A percentile compares a stretch with the other conserved stretches of the same genome.
phyloP scores from a whole-genome alignment of 2,113 vertebrate species.

The Menidia beryllina region DNA sequence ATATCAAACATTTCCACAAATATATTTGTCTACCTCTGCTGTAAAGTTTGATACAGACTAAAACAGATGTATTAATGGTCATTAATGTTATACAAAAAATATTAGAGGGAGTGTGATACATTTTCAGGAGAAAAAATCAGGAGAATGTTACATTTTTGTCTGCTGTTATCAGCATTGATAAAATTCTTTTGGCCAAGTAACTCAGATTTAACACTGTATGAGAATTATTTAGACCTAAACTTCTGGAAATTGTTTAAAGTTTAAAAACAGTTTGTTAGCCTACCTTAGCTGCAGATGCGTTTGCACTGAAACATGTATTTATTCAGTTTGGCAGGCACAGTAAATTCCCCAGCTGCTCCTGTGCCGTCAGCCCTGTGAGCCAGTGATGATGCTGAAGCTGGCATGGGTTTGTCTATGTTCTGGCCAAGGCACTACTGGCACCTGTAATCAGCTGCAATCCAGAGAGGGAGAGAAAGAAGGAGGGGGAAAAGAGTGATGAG shows the following conservation, averaged over 20 bases:
- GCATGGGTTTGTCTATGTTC: conserved; percentile 27
- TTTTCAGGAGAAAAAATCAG: background rate
- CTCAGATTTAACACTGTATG: background rate
- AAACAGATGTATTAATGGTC: background rate
- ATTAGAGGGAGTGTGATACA: too few relatives aligned
- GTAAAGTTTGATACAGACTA: background rate
- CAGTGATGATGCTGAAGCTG: conserved; percentile 51
- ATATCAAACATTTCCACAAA: background rate
- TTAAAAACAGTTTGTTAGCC: conserved; percentile 22
- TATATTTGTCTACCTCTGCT: background rate
- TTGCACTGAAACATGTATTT: conserved; percentile 36
- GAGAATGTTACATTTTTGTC: too few relatives aligned
- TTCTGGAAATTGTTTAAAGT: background rate
- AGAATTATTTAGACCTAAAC: background rate
- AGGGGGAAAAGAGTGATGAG: conserved; percentile 14
- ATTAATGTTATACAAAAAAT: background rate
- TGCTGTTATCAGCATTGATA: background rate
- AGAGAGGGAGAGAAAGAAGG: conserved; percentile 20
- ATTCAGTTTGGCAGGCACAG: conserved; percentile 48
- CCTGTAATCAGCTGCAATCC: conserved; percentile 29
- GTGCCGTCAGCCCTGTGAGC: conserved; percentile 52
- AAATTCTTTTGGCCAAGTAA: background rate
- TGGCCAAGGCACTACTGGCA: conserved; percentile 45
- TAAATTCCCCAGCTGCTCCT: conserved; percentile 53
- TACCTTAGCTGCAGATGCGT: conserved; percentile 27